Conservation (phyloP, 1,140 invertebrate genomes). For the Bombus soroeensis region DNA sequence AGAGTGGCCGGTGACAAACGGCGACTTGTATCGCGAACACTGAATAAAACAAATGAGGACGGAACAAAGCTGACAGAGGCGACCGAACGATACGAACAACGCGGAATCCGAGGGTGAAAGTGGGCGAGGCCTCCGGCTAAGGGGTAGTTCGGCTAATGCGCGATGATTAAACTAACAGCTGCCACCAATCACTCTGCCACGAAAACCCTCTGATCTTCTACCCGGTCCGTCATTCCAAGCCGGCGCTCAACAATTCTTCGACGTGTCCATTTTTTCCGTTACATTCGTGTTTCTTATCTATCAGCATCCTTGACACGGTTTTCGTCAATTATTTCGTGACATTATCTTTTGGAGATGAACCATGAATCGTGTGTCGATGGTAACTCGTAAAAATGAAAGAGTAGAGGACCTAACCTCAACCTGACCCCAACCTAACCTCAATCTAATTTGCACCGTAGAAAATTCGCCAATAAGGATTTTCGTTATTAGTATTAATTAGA, state of each 20-base stretch:
- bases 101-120: conserved; percentile 78
- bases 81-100: conserved; percentile 70
- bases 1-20: conserved; percentile 75
- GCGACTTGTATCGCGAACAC: conserved; percentile 71
- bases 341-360: accelerated
- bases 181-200: conserved; percentile 81
- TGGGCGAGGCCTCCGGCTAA: conserved; percentile 74
- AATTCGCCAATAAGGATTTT: background rate
- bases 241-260: conserved; percentile 36
- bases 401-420: too few species aligned
- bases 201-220: conserved; percentile 73
- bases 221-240: conserved; percentile 34
- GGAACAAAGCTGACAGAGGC: conserved; percentile 63
- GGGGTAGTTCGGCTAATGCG: conserved; percentile 81
- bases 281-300: conserved; percentile 21
- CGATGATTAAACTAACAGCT: conserved; percentile 83
- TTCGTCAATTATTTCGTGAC: too few species aligned
- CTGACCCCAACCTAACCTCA: too few species aligned
- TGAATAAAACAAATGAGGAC: conserved; percentile 68
- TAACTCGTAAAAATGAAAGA: background rate
- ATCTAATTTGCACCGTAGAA: background rate
- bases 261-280: conserved; percentile 52
- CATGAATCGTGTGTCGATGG: background rate
- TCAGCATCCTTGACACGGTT: conserved; percentile 31
- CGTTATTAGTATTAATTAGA: background rate